Evolutionary conservation across 2,888 invertebrate species (phyloP).

Genomic region (Thalpophila matura): DNA sequence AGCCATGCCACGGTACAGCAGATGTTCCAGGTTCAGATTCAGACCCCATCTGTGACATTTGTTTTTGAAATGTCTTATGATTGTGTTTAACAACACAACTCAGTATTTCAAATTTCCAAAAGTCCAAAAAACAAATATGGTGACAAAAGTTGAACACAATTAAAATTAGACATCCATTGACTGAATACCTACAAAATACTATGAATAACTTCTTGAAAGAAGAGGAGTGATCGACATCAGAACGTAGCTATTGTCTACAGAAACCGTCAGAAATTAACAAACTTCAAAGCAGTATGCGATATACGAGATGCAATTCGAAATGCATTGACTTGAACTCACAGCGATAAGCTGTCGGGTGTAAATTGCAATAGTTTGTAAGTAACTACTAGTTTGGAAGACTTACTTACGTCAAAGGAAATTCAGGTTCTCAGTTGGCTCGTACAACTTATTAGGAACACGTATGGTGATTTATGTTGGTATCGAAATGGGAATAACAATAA

Average conservation of each 20-base stretch:
- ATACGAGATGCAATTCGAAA: slow-evolving; percentile 37
- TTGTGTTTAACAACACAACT: too few species aligned
- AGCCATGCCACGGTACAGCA: too few species aligned
- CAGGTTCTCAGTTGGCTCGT: neutral
- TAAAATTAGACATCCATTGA: neutral
- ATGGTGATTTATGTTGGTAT: neutral
- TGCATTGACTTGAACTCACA: slow-evolving; percentile 45
- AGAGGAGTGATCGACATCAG: neutral
- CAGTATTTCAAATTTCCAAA: too few species aligned
- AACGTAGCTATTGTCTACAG: slow-evolving; percentile 9
- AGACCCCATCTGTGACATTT: too few species aligned
- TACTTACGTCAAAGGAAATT: slow-evolving; percentile 33
- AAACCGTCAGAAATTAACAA: slow-evolving; percentile 29
- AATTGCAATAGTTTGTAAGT: slow-evolving; percentile 56
- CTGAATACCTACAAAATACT: neutral
- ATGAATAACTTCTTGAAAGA: neutral
- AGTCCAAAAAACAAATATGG: neutral
- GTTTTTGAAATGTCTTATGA: too few species aligned
- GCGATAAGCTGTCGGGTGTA: slow-evolving; percentile 47
- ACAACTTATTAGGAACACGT: slow-evolving; percentile 16
- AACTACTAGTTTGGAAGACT: slow-evolving; percentile 34
- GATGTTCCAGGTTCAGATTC: too few species aligned
- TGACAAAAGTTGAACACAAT: neutral
- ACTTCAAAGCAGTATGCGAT: slow-evolving; percentile 36
- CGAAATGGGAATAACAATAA: neutral